Percentiles rank a stretch among this genome's conserved stretches.
phyloP scores from a whole-genome alignment of 1,140 invertebrate species.

The Drosophila sproati region DNA sequence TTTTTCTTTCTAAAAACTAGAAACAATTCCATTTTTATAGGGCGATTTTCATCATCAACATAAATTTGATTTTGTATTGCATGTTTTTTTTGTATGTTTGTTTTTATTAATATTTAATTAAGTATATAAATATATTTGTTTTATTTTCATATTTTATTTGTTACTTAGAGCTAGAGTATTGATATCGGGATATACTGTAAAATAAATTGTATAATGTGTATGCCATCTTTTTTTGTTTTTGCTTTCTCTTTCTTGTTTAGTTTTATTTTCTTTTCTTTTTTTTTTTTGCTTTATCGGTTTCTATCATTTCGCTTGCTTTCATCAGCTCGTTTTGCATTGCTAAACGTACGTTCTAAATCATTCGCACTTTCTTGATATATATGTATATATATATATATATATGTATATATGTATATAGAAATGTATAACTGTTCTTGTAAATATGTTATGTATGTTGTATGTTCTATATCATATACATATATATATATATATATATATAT shows the following conservation, averaged over 20 bases:
- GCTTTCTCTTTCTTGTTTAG: not conserved
- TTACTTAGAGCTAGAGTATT: constrained; percentile 77
- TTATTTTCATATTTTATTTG: constrained; percentile 58
- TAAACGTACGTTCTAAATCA: no score
- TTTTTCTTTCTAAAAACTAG: no score
- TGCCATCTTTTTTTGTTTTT: constrained; percentile 36
- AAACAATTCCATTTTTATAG: not conserved
- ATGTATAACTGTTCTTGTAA: not conserved
- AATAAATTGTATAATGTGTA: constrained; percentile 79
- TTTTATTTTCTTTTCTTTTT: constrained; percentile 7
- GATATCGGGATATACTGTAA: constrained; percentile 78
- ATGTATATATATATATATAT: not conserved
- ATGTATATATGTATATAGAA: no score
- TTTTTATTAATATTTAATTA: constrained; percentile 70
- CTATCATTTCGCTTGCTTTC: constrained; percentile 10
- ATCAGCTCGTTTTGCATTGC: not conserved
- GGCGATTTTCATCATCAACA: not conserved
- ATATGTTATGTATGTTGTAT: constrained; percentile 38
- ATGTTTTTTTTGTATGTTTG: constrained; percentile 31
- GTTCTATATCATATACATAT: constrained; percentile 16
- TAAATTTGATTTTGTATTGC: constrained; percentile 48
- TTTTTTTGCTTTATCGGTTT: constrained; percentile 25
- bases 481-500: constrained; percentile 17
- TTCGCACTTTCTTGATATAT: not conserved
- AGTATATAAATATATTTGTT: constrained; percentile 81